These are phyloP conservation scores for Cirrhinus mrigala DNA, from an alignment of 2,797 vertebrate genomes.

Conservation along the genomic window DNA sequence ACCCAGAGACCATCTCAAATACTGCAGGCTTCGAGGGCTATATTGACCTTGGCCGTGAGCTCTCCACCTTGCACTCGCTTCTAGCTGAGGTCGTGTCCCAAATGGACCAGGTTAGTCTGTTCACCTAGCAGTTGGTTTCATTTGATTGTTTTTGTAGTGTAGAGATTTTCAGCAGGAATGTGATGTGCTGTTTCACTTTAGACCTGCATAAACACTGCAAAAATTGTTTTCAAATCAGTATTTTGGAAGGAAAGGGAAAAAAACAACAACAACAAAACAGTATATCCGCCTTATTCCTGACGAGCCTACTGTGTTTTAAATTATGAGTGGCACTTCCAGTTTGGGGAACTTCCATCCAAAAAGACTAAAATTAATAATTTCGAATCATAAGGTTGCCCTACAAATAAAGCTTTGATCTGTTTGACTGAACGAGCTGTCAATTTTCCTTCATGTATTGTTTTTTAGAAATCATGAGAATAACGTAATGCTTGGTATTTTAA, in stretches of 20 bases:
- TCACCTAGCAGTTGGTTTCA: too few relatives aligned
- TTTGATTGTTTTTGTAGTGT: background rate
- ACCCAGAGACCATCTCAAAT: slow-evolving; percentile 96
- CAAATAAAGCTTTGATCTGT: too few relatives aligned
- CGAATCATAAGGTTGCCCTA: too few relatives aligned
- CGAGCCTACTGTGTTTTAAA: too few relatives aligned
- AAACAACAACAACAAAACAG: background rate
- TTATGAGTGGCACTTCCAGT: too few relatives aligned
- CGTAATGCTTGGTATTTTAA: too few relatives aligned
- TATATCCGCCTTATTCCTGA: too few relatives aligned
- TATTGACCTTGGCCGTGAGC: slow-evolving; percentile 95
- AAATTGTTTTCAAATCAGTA: background rate
- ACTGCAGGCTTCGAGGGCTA: slow-evolving; percentile 96
- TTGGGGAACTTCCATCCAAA: too few relatives aligned
- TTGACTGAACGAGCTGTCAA: too few relatives aligned
- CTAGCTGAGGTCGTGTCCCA: slow-evolving; percentile 93
- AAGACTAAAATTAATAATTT: too few relatives aligned
- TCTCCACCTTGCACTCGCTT: slow-evolving; percentile 94
- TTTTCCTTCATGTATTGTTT: too few relatives aligned
- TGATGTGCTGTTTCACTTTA: background rate
- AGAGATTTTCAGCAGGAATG: background rate
- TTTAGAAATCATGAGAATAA: too few relatives aligned
- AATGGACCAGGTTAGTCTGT: slow-evolving; percentile 89
- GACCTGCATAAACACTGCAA: background rate
- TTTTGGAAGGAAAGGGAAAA: background rate